phyloP scores from a whole-genome alignment of 2,888 invertebrate genomes.

The Pammene aurita region DNA sequence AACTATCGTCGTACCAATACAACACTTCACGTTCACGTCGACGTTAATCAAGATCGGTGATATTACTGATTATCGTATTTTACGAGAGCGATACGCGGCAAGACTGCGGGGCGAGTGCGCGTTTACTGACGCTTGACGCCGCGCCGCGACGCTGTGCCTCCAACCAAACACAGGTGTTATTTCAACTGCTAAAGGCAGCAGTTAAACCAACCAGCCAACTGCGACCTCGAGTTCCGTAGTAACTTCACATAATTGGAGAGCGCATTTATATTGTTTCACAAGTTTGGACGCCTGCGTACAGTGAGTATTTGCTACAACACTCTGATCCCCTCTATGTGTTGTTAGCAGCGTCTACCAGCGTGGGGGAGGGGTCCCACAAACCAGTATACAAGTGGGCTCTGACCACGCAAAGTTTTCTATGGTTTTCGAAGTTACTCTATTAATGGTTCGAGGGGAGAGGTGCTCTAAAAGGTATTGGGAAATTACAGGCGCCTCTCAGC shows the following conservation, averaged over 20 bases:
- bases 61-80: slow-evolving; percentile 30
- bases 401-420: background rate
- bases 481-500: slow-evolving; percentile 62
- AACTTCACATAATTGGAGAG: background rate
- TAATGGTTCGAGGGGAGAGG: background rate
- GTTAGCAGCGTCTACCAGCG: background rate
- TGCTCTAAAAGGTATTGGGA: background rate
- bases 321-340: slow-evolving; percentile 54
- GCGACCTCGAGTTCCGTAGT: background rate
- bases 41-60: slow-evolving; percentile 29
- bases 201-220: slow-evolving; percentile 1
- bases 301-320: slow-evolving; percentile 42
- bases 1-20: slow-evolving; percentile 22
- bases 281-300: background rate
- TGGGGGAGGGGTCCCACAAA: background rate
- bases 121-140: slow-evolving; percentile 66
- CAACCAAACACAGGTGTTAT: background rate
- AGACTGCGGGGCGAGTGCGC: slow-evolving; percentile 57
- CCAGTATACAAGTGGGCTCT: background rate
- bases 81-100: slow-evolving; percentile 44
- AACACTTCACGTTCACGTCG: slow-evolving; percentile 26
- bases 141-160: slow-evolving; percentile 49
- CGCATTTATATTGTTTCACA: background rate
- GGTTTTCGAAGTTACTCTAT: too few relatives aligned
- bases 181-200: background rate